phyloP scores from a whole-genome alignment of 2,113 vertebrate species.

The Varanus komodoensis region DNA sequence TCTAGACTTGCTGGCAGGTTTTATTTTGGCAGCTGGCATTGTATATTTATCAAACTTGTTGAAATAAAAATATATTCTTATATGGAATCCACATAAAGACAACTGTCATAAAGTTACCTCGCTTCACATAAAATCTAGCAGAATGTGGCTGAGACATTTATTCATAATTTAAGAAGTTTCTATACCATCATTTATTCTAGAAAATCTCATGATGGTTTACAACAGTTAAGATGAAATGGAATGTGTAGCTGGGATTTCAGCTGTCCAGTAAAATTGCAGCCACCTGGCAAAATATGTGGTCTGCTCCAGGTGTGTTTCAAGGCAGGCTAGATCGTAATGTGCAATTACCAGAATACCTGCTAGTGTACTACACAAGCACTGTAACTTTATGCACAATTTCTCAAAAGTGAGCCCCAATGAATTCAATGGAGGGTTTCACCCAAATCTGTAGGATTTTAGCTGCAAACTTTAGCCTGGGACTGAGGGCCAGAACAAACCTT shows the following conservation, averaged over 20 bases:
- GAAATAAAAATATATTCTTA: not conserved
- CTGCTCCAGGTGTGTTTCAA: conserved; percentile 29
- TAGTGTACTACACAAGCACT: conserved; percentile 14
- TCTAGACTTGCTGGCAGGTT: too few relatives aligned
- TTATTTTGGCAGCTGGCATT: not conserved
- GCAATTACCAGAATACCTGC: not conserved
- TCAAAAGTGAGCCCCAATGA: not conserved
- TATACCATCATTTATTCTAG: too few relatives aligned
- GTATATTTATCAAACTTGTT: not conserved
- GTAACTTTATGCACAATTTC: not conserved
- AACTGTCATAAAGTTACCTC: not conserved
- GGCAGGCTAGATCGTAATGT: conserved; percentile 26
- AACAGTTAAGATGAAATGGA: conserved; percentile 14
- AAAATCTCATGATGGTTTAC: too few relatives aligned
- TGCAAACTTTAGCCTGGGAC: not conserved
- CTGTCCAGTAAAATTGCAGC: conserved; percentile 17
- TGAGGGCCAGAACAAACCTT: not conserved
- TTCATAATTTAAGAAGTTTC: too few relatives aligned
- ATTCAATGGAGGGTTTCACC: not conserved
- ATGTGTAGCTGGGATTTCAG: conserved; percentile 23
- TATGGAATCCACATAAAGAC: not conserved
- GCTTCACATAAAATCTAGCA: not conserved
- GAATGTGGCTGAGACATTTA: not conserved
- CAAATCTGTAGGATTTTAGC: not conserved
- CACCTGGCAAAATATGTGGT: not conserved